Evolutionary conservation across 2,888 invertebrate genomes (phyloP).

Genomic region (Drosophila fulvimacula): DNA sequence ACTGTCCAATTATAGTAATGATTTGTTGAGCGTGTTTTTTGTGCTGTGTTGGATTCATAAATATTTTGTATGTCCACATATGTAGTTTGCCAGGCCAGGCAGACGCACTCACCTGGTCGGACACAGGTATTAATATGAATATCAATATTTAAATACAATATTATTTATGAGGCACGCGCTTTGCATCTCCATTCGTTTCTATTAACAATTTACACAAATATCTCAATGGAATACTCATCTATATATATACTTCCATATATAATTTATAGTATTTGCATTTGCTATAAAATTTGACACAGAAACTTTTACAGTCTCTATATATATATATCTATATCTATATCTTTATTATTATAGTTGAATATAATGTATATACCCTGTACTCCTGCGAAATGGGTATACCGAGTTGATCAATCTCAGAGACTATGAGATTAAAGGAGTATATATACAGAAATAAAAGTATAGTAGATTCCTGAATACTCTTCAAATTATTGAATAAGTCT

Average conservation of each 20-base stretch:
- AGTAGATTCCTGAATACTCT: too few species aligned
- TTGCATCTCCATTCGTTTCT: constrained; percentile 12
- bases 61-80: constrained; percentile 57
- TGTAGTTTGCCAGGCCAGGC: neutral
- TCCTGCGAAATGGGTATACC: neutral
- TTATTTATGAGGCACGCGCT: constrained; percentile 1
- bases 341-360: constrained; percentile 2
- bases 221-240: neutral
- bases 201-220: constrained; percentile 9
- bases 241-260: neutral
- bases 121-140: neutral
- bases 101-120: neutral
- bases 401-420: too few species aligned
- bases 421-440: too few species aligned
- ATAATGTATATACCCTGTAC: neutral
- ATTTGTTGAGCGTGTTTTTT: constrained; percentile 35
- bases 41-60: constrained; percentile 39
- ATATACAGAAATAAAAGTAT: too few species aligned
- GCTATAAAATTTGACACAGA: neutral
- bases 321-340: neutral
- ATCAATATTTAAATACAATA: constrained; percentile 27
- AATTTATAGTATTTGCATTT: neutral
- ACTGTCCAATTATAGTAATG: constrained; percentile 60
- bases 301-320: neutral
- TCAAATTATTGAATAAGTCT: too few species aligned